Conservation (phyloP, 2,797 vertebrate species). For the Lepidocolaptes lacrymiger region DNA sequence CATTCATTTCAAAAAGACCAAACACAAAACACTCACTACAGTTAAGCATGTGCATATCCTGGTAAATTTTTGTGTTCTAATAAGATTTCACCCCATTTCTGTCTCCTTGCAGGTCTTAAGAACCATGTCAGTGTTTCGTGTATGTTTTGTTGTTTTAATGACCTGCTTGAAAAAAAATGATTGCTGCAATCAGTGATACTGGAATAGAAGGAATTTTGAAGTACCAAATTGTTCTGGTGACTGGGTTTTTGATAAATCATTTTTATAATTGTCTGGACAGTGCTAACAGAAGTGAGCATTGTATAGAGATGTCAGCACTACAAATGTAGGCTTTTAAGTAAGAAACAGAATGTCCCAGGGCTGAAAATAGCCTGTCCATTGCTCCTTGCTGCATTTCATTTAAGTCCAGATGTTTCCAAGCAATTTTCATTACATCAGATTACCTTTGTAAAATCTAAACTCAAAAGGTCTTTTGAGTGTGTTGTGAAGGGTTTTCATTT, state of each 20-base stretch:
- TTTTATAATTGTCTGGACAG: slow-evolving; percentile 65
- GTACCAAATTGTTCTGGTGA: slow-evolving; percentile 30
- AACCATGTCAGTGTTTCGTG: background rate
- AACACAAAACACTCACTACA: background rate
- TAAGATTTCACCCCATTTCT: background rate
- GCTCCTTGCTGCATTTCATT: slow-evolving; percentile 35
- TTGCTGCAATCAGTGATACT: slow-evolving; percentile 15
- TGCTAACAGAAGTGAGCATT: slow-evolving; percentile 12
- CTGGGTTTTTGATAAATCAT: slow-evolving; percentile 59
- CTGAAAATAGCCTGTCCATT: slow-evolving; percentile 40
- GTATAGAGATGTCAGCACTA: slow-evolving; percentile 13
- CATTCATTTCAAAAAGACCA: background rate
- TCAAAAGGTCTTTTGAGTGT: slow-evolving; percentile 19
- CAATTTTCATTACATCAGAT: slow-evolving; percentile 35
- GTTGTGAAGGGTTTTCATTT: background rate
- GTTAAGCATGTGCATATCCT: background rate
- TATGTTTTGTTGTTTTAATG: background rate
- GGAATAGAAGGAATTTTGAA: slow-evolving; percentile 10
- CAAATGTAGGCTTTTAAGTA: slow-evolving; percentile 58
- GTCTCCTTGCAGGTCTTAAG: background rate
- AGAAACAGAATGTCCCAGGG: slow-evolving; percentile 54
- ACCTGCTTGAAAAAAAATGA: slow-evolving; percentile 17
- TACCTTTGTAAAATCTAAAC: slow-evolving; percentile 24
- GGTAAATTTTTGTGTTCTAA: background rate
- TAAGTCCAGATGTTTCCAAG: slow-evolving; percentile 48